Evolutionary conservation across 2,888 invertebrate genomes (phyloP), one percentile per base, ranked within the genome.

Genomic region (Nysson spinosus): DNA sequence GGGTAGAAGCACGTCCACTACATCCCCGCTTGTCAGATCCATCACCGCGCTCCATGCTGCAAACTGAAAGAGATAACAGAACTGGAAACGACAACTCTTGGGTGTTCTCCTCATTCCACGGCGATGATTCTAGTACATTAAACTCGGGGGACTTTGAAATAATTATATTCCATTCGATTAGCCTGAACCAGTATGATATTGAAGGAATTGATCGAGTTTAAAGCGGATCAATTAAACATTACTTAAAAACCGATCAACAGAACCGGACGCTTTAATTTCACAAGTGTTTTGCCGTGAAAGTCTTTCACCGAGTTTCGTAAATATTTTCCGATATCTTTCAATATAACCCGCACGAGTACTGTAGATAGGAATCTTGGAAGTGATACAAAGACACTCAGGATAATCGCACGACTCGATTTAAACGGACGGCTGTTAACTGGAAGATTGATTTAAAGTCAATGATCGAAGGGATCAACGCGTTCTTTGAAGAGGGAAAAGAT

Each of bases 1-100:
- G 20, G 30, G 16, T 37, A 42, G 34, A 34, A 42, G 40, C 46
- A 26, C 42, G 17, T 32, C 3, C 7, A 19, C 60, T 61, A 66
- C 46, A 61, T 71, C 24, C 6, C 5, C 56, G 20, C 20, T 35
- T 43, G 39, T 51, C 40, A 42, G 32, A 24, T 43, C 24, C 24
- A 58, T 49, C 39, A 57, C 17, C 9, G 20, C 16, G 11, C 34
- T 34, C n/a, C n/a, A n/a, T n/a, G 19, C 24, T 2, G 9, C 19
- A 17, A 30, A 6, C 39, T 42, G 7, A 4, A 56, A 47, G 0
- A 26, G 42, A 49, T 43, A 49, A 58, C 37, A 30, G 7, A 22
- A 30, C 4, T 7, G 2, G 9, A n/a, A 46, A 26, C 32, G 22
- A 1, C 14, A 2, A 24, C 17, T 12, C n/a, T 32, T 32, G 9